A percentile compares a stretch with the other conserved stretches of the same genome.
Evolutionary conservation across 2,113 vertebrate genomes (phyloP).

Genomic region (Microcebus lehilahytsara): DNA sequence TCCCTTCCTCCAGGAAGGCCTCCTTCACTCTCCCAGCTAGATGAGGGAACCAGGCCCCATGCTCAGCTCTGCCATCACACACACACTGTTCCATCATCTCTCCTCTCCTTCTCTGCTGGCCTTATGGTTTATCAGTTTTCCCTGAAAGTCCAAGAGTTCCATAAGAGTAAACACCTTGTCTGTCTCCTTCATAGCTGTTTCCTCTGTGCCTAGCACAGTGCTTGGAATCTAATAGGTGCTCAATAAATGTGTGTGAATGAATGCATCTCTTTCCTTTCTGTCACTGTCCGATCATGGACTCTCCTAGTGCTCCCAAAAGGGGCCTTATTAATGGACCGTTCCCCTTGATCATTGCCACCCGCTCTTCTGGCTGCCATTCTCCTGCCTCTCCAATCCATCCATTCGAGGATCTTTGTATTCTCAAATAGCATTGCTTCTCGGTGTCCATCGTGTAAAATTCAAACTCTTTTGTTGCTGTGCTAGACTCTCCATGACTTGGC

Average conservation of each 20-base stretch:
- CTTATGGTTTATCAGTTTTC: not conserved
- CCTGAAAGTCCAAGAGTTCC: not conserved
- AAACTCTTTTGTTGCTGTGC: not conserved
- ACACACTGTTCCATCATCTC: not conserved
- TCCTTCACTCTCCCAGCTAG: not conserved
- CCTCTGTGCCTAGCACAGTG: not conserved
- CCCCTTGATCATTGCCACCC: not conserved
- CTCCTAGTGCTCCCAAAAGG: not conserved
- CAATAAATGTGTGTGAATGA: not conserved
- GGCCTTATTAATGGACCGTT: not conserved
- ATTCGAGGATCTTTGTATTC: not conserved
- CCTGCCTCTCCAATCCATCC: not conserved
- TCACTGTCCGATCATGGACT: not conserved
- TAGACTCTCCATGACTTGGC: not conserved
- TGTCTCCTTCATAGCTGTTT: not conserved
- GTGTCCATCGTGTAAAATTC: not conserved
- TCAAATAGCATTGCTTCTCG: not conserved
- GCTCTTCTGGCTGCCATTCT: not conserved
- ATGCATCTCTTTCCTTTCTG: not conserved
- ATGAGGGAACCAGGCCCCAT: not conserved
- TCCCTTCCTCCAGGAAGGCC: not conserved
- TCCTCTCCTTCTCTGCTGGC: not conserved
- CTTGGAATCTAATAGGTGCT: not conserved
- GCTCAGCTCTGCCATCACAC: not conserved
- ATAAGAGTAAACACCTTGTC: not conserved